phyloP scores from a whole-genome alignment of 2,888 invertebrate genomes.

The Protonemura montana region DNA sequence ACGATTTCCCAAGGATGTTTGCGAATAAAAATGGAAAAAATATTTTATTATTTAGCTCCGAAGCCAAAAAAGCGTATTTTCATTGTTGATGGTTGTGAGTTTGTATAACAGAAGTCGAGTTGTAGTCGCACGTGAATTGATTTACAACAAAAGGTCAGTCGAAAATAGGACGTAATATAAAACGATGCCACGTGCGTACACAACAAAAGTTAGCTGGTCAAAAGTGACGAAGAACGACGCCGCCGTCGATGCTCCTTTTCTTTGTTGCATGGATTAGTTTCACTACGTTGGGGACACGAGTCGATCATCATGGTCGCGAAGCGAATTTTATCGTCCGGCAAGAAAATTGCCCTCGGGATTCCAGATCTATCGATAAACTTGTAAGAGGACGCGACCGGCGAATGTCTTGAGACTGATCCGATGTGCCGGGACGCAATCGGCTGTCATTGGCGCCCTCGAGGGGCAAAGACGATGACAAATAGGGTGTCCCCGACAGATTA shows the following conservation, averaged over 20 bases:
- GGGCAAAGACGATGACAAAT: conserved; percentile 34
- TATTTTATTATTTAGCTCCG: background rate
- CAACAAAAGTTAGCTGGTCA: background rate
- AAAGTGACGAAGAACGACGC: background rate
- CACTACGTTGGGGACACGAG: background rate
- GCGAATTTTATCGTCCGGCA: background rate
- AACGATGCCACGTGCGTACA: background rate
- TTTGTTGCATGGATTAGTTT: conserved; percentile 7
- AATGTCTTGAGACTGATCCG: background rate
- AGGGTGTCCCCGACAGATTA: conserved; percentile 30
- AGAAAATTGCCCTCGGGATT: background rate
- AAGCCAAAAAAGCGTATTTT: background rate
- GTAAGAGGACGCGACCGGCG: background rate
- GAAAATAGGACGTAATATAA: background rate
- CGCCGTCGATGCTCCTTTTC: background rate
- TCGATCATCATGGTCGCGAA: background rate
- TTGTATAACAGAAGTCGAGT: background rate
- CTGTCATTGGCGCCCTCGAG: background rate
- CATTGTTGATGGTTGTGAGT: background rate
- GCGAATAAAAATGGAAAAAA: background rate
- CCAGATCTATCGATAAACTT: conserved; percentile 1
- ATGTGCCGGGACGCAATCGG: conserved; percentile 14
- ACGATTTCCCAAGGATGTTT: background rate
- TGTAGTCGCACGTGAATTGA: background rate
- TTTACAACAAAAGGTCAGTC: background rate